Conservation (phyloP, 2,888 invertebrate species). For the Acanthacorydalis orientalis region DNA sequence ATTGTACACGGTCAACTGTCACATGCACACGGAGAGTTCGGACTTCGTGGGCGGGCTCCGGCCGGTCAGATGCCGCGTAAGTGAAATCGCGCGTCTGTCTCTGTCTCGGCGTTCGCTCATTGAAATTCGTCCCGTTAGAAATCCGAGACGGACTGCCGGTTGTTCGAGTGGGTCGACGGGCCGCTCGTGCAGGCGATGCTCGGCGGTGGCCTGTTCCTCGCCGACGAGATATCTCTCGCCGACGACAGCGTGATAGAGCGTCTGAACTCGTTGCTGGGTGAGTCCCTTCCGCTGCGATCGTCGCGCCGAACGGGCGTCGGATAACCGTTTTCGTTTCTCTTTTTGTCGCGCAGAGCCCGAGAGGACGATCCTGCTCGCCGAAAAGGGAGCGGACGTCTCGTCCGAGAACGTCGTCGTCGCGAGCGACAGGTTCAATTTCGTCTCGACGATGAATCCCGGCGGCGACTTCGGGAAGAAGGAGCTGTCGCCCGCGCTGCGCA, state of each 20-base stretch:
- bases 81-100: too few species aligned
- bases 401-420: slow-evolving; percentile 38
- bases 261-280: slow-evolving; percentile 78
- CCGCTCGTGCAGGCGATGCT: slow-evolving; percentile 85
- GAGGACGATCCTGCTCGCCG: slow-evolving; percentile 74
- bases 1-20: slow-evolving; percentile 82
- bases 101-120: too few species aligned
- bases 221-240: slow-evolving; percentile 97
- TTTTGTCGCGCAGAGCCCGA: slow-evolving; percentile 54
- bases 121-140: not conserved
- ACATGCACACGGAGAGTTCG: slow-evolving; percentile 96
- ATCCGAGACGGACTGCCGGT: slow-evolving; percentile 9
- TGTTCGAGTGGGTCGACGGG: slow-evolving; percentile 98
- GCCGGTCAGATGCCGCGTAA: slow-evolving; percentile 51
- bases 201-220: slow-evolving; percentile 73
- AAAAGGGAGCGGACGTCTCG: slow-evolving; percentile 54
- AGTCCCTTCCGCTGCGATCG: too few species aligned
- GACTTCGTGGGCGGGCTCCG: slow-evolving; percentile 93
- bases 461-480: slow-evolving; percentile 99
- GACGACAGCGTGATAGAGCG: slow-evolving; percentile 97
- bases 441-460: slow-evolving; percentile 99
- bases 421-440: slow-evolving; percentile 61
- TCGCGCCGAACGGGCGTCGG: too few species aligned
- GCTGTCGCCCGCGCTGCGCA: slow-evolving; percentile 89
- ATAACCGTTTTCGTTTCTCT: too few species aligned